Evolutionary conservation across 1,140 invertebrate genomes (phyloP).

Genomic region (Cydia amplana): DNA sequence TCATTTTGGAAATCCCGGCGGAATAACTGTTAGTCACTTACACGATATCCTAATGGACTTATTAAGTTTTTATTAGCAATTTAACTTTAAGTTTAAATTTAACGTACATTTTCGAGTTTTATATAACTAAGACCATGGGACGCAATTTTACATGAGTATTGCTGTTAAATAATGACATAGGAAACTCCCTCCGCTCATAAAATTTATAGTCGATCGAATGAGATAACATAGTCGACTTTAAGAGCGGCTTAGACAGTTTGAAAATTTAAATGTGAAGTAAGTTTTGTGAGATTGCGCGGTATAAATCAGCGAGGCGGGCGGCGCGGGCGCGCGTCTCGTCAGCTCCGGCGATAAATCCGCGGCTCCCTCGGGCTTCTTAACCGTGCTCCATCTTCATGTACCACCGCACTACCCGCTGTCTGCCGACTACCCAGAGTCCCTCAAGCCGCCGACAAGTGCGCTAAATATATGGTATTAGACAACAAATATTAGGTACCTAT

Average conservation of each 20-base stretch:
- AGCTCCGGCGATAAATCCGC: slow-evolving; percentile 71
- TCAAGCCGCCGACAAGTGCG: not conserved
- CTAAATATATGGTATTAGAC: not conserved
- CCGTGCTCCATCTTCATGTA: slow-evolving; percentile 65
- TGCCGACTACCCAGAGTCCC: not conserved
- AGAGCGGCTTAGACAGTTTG: slow-evolving; percentile 78
- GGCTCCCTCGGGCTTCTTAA: slow-evolving; percentile 71
- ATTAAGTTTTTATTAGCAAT: not conserved
- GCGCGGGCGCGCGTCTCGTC: slow-evolving; percentile 38
- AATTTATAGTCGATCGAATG: slow-evolving; percentile 79
- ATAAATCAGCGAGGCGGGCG: slow-evolving; percentile 71
- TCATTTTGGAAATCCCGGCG: slow-evolving; percentile 71
- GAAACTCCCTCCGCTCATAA: slow-evolving; percentile 75
- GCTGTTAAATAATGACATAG: slow-evolving; percentile 13
- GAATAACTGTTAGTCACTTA: slow-evolving; percentile 55
- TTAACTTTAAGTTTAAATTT: not conserved
- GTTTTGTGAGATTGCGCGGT: slow-evolving; percentile 78
- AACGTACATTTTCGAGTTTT: no score
- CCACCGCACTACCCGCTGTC: slow-evolving; percentile 31
- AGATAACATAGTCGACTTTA: slow-evolving; percentile 78
- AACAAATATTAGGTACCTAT: not conserved
- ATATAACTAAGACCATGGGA: no score
- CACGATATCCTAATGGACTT: not conserved
- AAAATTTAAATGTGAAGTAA: slow-evolving; percentile 80
- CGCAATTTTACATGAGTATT: not conserved